A percentile compares a stretch with the other conserved stretches of the same genome.
Conservation (phyloP, 2,113 vertebrate species). For the Choloepus hoffmanni region DNA sequence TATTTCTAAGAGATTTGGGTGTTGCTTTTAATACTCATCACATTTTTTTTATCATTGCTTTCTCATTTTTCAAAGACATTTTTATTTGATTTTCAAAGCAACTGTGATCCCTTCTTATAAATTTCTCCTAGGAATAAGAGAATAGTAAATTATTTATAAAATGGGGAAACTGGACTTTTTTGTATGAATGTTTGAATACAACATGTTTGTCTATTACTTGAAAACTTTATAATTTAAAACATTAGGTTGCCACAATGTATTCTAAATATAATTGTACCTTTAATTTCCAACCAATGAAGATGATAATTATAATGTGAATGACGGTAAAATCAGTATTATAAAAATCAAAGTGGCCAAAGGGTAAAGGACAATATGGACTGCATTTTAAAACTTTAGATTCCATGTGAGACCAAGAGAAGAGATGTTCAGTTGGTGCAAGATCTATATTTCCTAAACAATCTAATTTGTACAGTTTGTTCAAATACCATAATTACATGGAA, state of each 20-base stretch:
- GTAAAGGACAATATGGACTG: too few relatives aligned
- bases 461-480: too few relatives aligned
- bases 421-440: too few relatives aligned
- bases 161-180: neutral
- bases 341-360: neutral
- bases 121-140: neutral
- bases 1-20: neutral
- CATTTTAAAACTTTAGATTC: too few relatives aligned
- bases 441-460: too few relatives aligned
- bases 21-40: neutral
- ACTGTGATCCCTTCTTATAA: neutral
- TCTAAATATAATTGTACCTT: neutral
- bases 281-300: conserved; percentile 25
- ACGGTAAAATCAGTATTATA: neutral
- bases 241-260: neutral
- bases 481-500: too few relatives aligned
- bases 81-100: conserved; percentile 52
- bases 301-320: conserved; percentile 49
- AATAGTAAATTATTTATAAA: neutral
- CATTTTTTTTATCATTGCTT: neutral
- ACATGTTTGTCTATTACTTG: conserved; percentile 26
- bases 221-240: conserved; percentile 15
- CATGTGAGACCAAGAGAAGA: too few relatives aligned
- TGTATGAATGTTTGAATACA: neutral
- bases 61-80: conserved; percentile 28